These are phyloP conservation scores for Nesospiza acunhae DNA, from an alignment of 2,113 vertebrate species.

Conservation along the genomic window DNA sequence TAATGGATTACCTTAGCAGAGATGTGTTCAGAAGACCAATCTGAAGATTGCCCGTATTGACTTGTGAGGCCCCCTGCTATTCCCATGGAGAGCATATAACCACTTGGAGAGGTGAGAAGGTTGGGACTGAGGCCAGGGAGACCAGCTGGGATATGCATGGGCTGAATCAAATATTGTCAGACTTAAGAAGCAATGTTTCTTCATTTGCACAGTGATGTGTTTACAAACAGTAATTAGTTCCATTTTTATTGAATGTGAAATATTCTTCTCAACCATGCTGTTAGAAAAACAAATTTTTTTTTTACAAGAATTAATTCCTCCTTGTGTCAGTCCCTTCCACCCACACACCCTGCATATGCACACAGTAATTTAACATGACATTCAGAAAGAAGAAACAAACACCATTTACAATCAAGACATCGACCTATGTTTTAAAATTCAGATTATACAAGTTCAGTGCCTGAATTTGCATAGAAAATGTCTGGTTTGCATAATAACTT, in stretches of 20 bases:
- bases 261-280: background rate
- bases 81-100: background rate
- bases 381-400: conserved; percentile 41
- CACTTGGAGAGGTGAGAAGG: background rate
- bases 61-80: background rate
- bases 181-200: background rate
- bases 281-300: background rate
- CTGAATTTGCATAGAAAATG: conserved; percentile 36
- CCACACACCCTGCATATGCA: background rate
- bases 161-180: background rate
- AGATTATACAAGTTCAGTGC: conserved; percentile 28
- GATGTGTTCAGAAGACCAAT: conserved; percentile 13
- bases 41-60: conserved; percentile 10
- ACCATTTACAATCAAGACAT: conserved; percentile 44
- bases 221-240: background rate
- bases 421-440: conserved; percentile 48
- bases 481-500: conserved; percentile 35
- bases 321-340: conserved; percentile 4
- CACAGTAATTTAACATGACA: conserved; percentile 19
- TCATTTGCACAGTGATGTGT: conserved; percentile 1
- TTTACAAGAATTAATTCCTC: background rate
- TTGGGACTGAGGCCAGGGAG: background rate
- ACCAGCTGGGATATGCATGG: background rate
- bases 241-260: background rate
- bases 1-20: conserved; percentile 28